Evolutionary conservation across 2,888 invertebrate genomes (phyloP).

Genomic region (Alsophila aescularia): DNA sequence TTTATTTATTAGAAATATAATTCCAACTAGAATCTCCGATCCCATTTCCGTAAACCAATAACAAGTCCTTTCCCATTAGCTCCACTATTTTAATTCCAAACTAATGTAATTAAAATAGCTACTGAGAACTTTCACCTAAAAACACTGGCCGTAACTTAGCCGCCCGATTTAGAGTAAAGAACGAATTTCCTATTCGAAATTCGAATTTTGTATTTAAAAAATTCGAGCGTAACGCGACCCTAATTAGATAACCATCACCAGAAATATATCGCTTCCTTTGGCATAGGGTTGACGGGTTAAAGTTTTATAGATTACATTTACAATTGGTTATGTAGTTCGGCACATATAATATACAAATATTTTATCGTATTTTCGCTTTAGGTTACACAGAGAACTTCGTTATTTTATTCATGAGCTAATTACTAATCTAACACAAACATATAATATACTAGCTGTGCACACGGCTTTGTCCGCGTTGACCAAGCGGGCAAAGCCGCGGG

Average conservation of each 20-base stretch:
- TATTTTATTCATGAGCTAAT: too few relatives aligned
- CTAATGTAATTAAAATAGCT: slow-evolving; percentile 36
- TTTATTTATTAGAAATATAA: neutral
- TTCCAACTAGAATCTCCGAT: slow-evolving; percentile 4
- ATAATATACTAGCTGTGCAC: too few relatives aligned
- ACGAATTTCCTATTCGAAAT: slow-evolving; percentile 36
- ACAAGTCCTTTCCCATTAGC: slow-evolving; percentile 16
- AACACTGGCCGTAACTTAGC: slow-evolving; percentile 22
- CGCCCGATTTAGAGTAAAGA: slow-evolving; percentile 33
- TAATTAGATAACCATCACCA: slow-evolving; percentile 61
- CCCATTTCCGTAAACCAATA: slow-evolving; percentile 16
- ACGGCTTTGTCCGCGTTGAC: too few relatives aligned
- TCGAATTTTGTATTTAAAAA: slow-evolving; percentile 43
- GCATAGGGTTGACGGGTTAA: slow-evolving; percentile 35
- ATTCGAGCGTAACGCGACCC: slow-evolving; percentile 52
- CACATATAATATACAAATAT: too few relatives aligned
- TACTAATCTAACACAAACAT: too few relatives aligned
- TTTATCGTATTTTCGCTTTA: too few relatives aligned
- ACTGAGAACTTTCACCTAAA: slow-evolving; percentile 32
- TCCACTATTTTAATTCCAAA: slow-evolving; percentile 22
- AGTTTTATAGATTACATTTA: neutral
- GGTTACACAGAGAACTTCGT: too few relatives aligned
- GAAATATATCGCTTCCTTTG: slow-evolving; percentile 58
- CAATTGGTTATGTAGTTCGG: too few relatives aligned
- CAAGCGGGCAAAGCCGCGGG: too few relatives aligned